Evolutionary conservation across 2,888 invertebrate genomes (phyloP).

Genomic region (Unio pictorum): DNA sequence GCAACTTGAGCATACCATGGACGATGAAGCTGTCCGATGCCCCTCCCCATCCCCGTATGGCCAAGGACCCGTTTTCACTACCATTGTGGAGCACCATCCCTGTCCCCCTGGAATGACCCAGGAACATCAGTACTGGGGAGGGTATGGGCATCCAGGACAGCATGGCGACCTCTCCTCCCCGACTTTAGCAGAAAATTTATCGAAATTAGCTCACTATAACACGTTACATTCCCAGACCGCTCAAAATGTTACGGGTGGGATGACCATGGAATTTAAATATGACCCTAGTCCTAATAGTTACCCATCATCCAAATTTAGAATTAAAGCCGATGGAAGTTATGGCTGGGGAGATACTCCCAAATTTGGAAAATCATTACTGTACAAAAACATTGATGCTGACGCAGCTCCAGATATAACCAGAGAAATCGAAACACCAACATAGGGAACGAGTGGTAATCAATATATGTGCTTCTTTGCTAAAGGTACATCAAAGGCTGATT

Average conservation of each 20-base stretch:
- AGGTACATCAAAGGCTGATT: no score
- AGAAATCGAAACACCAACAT: slow-evolving; percentile 25
- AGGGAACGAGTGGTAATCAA: no score
- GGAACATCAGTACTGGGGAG: slow-evolving; percentile 5
- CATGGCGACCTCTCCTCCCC: slow-evolving; percentile 13
- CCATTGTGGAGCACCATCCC: slow-evolving; percentile 32
- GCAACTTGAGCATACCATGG: slow-evolving; percentile 42
- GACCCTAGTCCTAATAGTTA: slow-evolving; percentile 27
- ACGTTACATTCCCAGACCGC: slow-evolving; percentile 8
- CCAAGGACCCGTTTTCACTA: slow-evolving; percentile 29
- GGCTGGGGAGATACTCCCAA: slow-evolving; percentile 22
- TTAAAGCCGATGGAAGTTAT: slow-evolving; percentile 29
- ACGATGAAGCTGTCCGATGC: slow-evolving; percentile 38
- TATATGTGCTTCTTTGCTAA: no score
- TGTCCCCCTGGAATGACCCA: slow-evolving; percentile 33
- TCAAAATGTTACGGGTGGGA: slow-evolving; percentile 12
- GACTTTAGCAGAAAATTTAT: slow-evolving; percentile 33
- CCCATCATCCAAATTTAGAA: slow-evolving; percentile 34
- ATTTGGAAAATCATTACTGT: slow-evolving; percentile 28
- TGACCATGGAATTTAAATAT: slow-evolving; percentile 39
- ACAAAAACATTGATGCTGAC: slow-evolving; percentile 37
- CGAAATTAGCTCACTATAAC: slow-evolving; percentile 31
- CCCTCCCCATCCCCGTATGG: slow-evolving; percentile 31
- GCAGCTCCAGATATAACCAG: slow-evolving; percentile 33
- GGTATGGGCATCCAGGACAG: slow-evolving; percentile 19